Evolutionary conservation across 2,113 vertebrate genomes (phyloP).

Genomic region (Epinephelus fuscoguttatus): DNA sequence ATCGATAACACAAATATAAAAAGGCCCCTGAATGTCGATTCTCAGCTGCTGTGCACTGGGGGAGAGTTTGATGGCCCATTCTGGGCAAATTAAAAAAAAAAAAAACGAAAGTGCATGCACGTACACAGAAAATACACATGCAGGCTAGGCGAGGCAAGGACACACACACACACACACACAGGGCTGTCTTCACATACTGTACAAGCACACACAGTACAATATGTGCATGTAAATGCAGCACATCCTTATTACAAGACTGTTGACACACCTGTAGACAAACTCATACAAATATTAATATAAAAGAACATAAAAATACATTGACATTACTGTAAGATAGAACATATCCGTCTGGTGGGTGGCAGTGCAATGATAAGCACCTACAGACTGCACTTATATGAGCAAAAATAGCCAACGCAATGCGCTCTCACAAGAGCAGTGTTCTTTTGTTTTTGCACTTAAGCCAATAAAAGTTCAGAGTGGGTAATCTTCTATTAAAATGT

Average conservation of each 20-base stretch:
- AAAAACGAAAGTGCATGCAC: neutral
- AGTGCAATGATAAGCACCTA: neutral
- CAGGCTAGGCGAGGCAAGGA: too few relatives aligned
- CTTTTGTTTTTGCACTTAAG: neutral
- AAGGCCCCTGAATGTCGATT: neutral
- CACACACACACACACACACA: neutral
- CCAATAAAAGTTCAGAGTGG: neutral
- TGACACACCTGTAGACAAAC: neutral
- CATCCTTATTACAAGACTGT: neutral
- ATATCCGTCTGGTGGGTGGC: neutral
- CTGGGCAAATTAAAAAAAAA: neutral
- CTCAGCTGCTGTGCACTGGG: neutral
- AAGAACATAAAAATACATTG: neutral
- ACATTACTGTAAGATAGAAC: neutral
- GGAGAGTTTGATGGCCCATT: neutral
- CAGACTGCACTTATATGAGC: neutral
- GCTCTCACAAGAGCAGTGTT: neutral
- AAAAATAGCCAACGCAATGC: neutral
- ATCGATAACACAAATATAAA: slow-evolving; percentile 32
- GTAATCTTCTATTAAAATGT: neutral
- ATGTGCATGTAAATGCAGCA: neutral
- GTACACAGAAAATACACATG: too few relatives aligned
- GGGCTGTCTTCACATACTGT: neutral
- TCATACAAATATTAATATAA: neutral
- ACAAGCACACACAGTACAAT: neutral